Base-by-base conservation (phyloP, 2,113 vertebrate species). In the Okapia johnstoni region DNA sequence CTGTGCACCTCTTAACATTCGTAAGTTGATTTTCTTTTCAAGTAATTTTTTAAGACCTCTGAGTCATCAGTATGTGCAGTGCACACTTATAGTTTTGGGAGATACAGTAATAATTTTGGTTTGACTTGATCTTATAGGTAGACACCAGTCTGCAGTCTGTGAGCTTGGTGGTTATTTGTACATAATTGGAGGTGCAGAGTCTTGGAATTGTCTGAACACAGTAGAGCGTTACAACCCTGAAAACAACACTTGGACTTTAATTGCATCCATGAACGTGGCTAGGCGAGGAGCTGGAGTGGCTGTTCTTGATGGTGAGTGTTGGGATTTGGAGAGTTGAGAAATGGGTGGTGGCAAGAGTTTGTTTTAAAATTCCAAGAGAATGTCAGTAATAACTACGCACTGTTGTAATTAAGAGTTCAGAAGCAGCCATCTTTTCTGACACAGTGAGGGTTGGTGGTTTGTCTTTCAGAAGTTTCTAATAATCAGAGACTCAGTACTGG, bases 181-280 rank as follows among this genome's bases (percentile, higher is more conserved):
- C 28, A 99, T 99, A 92, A 99, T 99, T 0, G 99, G 99, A 46
- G 99, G 99, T 83, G 99, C 99, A 0, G 99, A 99, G 91, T 99
- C 99, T 0, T 99, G 99, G 99, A 99, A 99, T 98, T 99, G 99
- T 98, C 98, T 99, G 87, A 99, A 99, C 96, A 99, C 99, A 0
- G 99, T 99, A 96, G 99, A 99, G 95, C 99, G 99, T 52, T 99
- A 99, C 98, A 99, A 99, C 97, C 99, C 99, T 0, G 99, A 99
- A 96, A 99, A 99, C 98, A 99, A 99, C 98, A 99, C 99, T 46
- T 99, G 99, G 99, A 99, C 99, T 19, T 98, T 99, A 87, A 98
- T 99, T 0, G 99, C 99, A 0, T 98, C 99, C 95, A 99, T 99
- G 99, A 99, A 99, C 0, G 99, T 99, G 98, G 99, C 99, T 0